phyloP scores from a whole-genome alignment of 2,797 vertebrate species.

The Halcyon leucocephala region DNA sequence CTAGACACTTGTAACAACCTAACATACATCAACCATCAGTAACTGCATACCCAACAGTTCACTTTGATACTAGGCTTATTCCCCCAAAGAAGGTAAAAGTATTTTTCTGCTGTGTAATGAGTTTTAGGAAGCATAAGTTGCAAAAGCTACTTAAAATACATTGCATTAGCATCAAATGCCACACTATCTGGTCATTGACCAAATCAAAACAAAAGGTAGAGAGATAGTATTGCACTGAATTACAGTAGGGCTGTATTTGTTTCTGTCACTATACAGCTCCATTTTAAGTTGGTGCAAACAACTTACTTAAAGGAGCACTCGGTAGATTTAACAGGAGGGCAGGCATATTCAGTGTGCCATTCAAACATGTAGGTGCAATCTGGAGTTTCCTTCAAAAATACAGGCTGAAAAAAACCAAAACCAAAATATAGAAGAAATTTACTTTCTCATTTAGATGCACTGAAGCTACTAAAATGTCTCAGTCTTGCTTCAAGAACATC shows the following conservation, averaged over 20 bases:
- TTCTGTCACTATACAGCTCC: neutral
- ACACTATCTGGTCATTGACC: neutral
- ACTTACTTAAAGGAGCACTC: constrained; percentile 94
- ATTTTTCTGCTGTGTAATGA: neutral
- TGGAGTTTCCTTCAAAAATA: constrained; percentile 90
- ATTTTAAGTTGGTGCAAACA: neutral
- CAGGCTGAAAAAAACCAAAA: constrained; percentile 76
- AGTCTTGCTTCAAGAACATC: neutral
- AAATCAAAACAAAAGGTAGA: neutral
- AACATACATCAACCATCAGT: neutral
- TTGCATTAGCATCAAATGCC: fast-evolving
- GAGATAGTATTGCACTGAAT: neutral
- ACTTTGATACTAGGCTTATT: neutral
- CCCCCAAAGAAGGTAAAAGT: neutral
- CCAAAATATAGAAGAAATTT: neutral
- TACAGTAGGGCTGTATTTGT: neutral
- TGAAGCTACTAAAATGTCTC: neutral
- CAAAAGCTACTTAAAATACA: neutral
- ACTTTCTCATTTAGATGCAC: neutral
- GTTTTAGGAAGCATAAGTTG: neutral
- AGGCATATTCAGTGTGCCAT: constrained; percentile 91
- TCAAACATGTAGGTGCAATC: constrained; percentile 95
- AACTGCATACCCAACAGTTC: neutral
- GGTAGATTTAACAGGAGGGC: constrained; percentile 85
- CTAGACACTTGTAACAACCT: neutral